Percentiles rank a stretch among this genome's conserved stretches.
phyloP scores from a whole-genome alignment of 1,140 invertebrate species.

The Gonioctena quinquepunctata region DNA sequence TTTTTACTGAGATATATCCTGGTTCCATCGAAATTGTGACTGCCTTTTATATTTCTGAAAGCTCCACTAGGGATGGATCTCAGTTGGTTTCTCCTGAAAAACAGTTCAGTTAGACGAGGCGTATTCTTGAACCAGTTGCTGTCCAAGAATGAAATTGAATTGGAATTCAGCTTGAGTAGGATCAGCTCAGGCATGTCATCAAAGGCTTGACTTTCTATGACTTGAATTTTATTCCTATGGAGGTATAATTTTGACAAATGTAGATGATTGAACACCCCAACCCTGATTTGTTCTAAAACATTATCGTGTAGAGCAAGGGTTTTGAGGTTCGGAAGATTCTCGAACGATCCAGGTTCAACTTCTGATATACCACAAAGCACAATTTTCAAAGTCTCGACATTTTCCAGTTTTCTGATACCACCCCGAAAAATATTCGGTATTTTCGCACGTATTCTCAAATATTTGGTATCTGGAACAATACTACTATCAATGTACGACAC shows the following conservation, averaged over 20 bases:
- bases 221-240: slow-evolving; percentile 43
- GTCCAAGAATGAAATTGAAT: slow-evolving; percentile 41
- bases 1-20: slow-evolving; percentile 49
- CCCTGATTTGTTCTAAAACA: slow-evolving; percentile 34
- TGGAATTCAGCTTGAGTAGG: slow-evolving; percentile 44
- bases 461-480: slow-evolving; percentile 14
- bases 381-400: slow-evolving; percentile 38
- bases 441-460: slow-evolving; percentile 14
- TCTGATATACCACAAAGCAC: slow-evolving; percentile 33
- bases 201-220: slow-evolving; percentile 45
- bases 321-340: slow-evolving; percentile 42
- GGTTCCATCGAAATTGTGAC: slow-evolving; percentile 26
- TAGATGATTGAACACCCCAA: slow-evolving; percentile 49
- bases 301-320: slow-evolving; percentile 43
- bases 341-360: slow-evolving; percentile 42
- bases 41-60: slow-evolving; percentile 41
- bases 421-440: slow-evolving; percentile 37
- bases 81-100: slow-evolving; percentile 42
- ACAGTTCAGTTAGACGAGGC: slow-evolving; percentile 38
- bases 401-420: slow-evolving; percentile 36
- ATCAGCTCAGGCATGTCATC: slow-evolving; percentile 45
- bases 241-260: slow-evolving; percentile 39
- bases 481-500: slow-evolving; percentile 13
- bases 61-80: slow-evolving; percentile 33
- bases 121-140: slow-evolving; percentile 45